These are phyloP conservation scores for Tychaedon coryphoeus DNA, from an alignment of 2,113 vertebrate species.

Conservation along the genomic window DNA sequence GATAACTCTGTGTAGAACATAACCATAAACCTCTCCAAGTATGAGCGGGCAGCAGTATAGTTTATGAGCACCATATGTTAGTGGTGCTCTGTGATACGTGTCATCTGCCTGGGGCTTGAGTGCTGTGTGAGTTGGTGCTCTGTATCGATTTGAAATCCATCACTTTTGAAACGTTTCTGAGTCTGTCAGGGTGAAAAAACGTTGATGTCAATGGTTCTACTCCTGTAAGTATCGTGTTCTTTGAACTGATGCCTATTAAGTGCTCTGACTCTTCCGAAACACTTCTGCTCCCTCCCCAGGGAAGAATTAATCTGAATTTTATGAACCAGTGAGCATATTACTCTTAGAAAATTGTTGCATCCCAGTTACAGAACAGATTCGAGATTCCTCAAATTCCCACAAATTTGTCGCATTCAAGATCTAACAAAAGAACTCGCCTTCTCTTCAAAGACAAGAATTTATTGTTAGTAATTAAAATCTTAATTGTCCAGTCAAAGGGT, in stretches of 20 bases:
- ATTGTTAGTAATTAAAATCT: background rate
- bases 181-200: background rate
- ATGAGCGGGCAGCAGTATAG: background rate
- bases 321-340: background rate
- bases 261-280: background rate
- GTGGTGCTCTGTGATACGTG: background rate
- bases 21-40: background rate
- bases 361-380: background rate
- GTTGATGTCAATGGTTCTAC: background rate
- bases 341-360: background rate
- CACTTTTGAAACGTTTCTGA: background rate
- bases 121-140: background rate
- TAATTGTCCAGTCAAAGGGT: background rate
- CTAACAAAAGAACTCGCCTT: background rate
- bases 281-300: background rate
- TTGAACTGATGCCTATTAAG: background rate
- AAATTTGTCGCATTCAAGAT: background rate
- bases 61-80: conserved; percentile 29
- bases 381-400: background rate
- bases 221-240: background rate
- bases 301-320: background rate
- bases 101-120: background rate
- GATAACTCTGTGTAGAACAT: conserved; percentile 21
- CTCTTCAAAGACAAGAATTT: background rate
- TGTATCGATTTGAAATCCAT: background rate